Evolutionary conservation across 2,113 vertebrate genomes (phyloP).

Genomic region (Puma concolor): DNA sequence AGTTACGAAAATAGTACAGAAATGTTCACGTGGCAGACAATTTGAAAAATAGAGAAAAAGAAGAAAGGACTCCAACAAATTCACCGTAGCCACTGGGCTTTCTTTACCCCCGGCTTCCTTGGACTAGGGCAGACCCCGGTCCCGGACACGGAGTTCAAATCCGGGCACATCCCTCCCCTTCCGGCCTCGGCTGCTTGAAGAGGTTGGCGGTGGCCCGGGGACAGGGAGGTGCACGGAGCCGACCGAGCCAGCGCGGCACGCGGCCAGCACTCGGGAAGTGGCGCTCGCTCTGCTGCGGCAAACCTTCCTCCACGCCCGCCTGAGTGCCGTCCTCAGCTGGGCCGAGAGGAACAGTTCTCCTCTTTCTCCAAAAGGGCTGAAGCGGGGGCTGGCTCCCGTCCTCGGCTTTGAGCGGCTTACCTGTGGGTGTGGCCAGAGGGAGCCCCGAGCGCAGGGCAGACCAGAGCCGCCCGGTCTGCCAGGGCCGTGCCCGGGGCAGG

Average conservation of each 20-base stretch:
- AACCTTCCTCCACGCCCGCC: accelerated
- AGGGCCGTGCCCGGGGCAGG: not conserved
- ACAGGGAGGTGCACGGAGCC: accelerated
- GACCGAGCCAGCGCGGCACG: not conserved
- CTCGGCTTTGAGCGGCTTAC: not conserved
- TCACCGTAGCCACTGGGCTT: accelerated
- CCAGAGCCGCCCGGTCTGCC: not conserved
- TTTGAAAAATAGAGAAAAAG: not conserved
- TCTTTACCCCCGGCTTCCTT: no score
- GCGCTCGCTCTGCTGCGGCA: not conserved
- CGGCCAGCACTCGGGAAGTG: not conserved
- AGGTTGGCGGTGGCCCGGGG: accelerated
- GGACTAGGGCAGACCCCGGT: no score
- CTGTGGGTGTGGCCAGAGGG: not conserved
- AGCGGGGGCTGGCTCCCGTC: not conserved
- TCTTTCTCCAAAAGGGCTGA: not conserved
- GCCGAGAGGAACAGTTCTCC: not conserved
- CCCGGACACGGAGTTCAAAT: not conserved
- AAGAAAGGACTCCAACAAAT: not conserved
- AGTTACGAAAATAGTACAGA: not conserved
- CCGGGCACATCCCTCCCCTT: not conserved
- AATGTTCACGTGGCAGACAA: not conserved
- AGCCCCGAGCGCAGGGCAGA: accelerated
- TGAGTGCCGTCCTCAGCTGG: not conserved
- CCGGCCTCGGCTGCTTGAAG: not conserved